These are phyloP conservation scores for Latrodectus geometricus DNA, from an alignment of 1,140 invertebrate species.

Conservation along the genomic window DNA sequence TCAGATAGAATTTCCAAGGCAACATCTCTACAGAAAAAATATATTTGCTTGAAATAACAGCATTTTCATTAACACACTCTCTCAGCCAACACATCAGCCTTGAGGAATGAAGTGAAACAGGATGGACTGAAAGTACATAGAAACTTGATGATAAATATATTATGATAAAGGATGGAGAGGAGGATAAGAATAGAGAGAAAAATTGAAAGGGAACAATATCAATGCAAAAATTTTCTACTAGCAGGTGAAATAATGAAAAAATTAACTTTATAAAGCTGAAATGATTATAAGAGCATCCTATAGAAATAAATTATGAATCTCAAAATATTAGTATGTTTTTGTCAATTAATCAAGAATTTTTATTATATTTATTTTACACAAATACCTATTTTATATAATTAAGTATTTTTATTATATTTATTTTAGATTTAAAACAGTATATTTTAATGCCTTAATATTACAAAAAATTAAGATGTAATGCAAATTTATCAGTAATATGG, in stretches of 20 bases:
- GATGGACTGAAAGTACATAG: slow-evolving; percentile 27
- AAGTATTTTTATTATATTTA: too few species aligned
- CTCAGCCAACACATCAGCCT: neutral
- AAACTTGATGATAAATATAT: slow-evolving; percentile 1
- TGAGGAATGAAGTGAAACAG: slow-evolving; percentile 15
- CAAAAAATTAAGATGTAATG: too few species aligned
- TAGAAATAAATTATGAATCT: too few species aligned
- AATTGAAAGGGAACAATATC: neutral
- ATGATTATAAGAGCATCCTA: too few species aligned
- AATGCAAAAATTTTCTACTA: neutral
- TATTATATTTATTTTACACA: too few species aligned
- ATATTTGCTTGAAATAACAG: slow-evolving; percentile 2
- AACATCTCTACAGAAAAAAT: slow-evolving; percentile 69
- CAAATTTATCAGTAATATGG: too few species aligned
- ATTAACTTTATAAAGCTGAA: too few species aligned
- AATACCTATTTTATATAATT: too few species aligned
- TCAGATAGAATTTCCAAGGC: slow-evolving; percentile 69
- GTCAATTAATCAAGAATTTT: too few species aligned
- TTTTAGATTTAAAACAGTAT: too few species aligned
- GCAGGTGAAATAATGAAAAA: neutral
- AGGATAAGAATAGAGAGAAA: neutral
- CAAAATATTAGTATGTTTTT: too few species aligned
- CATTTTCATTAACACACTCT: neutral
- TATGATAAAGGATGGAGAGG: neutral
- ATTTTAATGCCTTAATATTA: too few species aligned